These are phyloP conservation scores for Ormyrus rosae DNA, from an alignment of 2,888 invertebrate genomes.

Conservation along the genomic window DNA sequence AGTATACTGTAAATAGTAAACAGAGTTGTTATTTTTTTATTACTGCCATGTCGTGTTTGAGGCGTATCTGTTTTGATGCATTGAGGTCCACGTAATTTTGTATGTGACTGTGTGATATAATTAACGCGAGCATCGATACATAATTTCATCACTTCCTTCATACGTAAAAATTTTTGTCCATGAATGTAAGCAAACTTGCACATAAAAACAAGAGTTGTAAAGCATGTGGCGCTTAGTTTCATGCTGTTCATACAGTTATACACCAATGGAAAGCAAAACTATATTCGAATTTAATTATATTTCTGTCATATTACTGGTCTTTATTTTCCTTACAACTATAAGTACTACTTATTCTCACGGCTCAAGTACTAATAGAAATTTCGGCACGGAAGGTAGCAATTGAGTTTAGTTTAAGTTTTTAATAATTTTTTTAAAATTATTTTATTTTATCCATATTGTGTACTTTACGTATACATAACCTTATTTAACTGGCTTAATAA, in stretches of 20 bases:
- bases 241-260: constrained; percentile 24
- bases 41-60: background rate
- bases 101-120: constrained; percentile 23
- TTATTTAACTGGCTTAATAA: background rate
- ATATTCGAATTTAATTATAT: constrained; percentile 29
- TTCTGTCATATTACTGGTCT: constrained; percentile 21
- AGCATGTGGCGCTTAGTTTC: constrained; percentile 27
- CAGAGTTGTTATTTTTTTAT: background rate
- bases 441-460: background rate
- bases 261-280: constrained; percentile 34
- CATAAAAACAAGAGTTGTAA: constrained; percentile 23
- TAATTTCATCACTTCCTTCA: constrained; percentile 26
- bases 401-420: constrained; percentile 7
- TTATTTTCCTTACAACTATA: constrained; percentile 34
- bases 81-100: constrained; percentile 26
- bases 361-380: constrained; percentile 17
- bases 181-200: constrained; percentile 24
- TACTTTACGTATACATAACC: constrained; percentile 1
- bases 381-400: constrained; percentile 32
- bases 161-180: constrained; percentile 32
- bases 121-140: background rate
- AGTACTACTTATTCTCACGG: constrained; percentile 19
- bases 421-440: constrained; percentile 1
- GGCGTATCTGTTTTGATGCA: background rate
- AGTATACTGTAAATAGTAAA: background rate